Evolutionary conservation across 2,797 vertebrate genomes (phyloP).

Genomic region (Psittacula echo): DNA sequence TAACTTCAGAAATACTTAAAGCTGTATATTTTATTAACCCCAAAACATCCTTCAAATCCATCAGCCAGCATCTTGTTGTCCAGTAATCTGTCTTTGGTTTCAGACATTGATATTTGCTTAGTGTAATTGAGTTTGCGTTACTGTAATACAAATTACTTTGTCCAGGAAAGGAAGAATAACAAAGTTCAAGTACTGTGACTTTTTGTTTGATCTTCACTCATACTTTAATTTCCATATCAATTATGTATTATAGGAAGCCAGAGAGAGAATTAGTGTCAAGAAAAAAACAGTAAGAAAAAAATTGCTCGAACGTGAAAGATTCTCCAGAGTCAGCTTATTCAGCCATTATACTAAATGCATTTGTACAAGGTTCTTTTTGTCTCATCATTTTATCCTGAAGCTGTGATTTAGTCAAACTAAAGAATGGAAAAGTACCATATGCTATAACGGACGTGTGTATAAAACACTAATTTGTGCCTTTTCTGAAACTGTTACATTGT

Average conservation of each 20-base stretch:
- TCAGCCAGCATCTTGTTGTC: neutral
- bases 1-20: neutral
- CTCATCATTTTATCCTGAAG: slow-evolving; percentile 43
- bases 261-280: slow-evolving; percentile 62
- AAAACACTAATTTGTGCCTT: neutral
- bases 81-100: neutral
- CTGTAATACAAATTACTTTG: slow-evolving; percentile 19
- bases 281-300: slow-evolving; percentile 38
- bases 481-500: neutral
- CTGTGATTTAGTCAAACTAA: neutral
- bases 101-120: neutral
- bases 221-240: slow-evolving; percentile 59
- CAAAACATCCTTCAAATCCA: neutral
- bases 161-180: slow-evolving; percentile 40
- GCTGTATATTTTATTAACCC: neutral
- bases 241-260: slow-evolving; percentile 56
- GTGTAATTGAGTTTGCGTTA: slow-evolving; percentile 21
- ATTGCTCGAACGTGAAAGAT: neutral
- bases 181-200: slow-evolving; percentile 8
- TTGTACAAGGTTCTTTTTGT: slow-evolving; percentile 29
- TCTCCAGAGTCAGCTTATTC: slow-evolving; percentile 56
- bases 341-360: slow-evolving; percentile 26
- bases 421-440: neutral
- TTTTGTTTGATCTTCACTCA: slow-evolving; percentile 56
- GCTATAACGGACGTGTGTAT: neutral